Evolutionary conservation across 2,113 vertebrate species (phyloP).

Genomic region (Paradoxurus hermaphroditus): DNA sequence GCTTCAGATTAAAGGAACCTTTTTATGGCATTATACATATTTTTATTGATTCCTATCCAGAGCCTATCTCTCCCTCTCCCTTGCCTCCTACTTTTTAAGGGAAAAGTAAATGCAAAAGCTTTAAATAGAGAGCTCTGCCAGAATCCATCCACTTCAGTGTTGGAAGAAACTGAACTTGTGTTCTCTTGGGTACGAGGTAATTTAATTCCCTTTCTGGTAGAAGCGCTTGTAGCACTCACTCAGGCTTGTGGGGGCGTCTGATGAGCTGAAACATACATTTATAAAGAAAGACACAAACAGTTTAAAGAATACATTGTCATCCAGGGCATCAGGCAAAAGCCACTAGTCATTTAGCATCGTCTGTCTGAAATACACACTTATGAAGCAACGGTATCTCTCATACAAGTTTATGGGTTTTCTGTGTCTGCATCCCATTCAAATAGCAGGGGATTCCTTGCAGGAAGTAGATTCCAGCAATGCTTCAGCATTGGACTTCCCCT

Average conservation of each 20-base stretch:
- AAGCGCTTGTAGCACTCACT: neutral
- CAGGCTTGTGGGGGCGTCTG: neutral
- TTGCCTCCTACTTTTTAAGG: neutral
- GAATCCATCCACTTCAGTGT: neutral
- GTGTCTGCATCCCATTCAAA: neutral
- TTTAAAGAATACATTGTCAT: neutral
- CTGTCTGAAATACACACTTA: neutral
- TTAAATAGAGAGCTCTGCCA: neutral
- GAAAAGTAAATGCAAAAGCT: slow-evolving; percentile 32
- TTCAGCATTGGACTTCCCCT: neutral
- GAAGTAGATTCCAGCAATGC: neutral
- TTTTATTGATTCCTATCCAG: neutral
- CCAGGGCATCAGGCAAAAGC: neutral
- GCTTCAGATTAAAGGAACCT: neutral
- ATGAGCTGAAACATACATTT: neutral
- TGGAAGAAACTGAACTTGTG: neutral
- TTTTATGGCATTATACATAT: neutral
- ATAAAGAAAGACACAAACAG: neutral
- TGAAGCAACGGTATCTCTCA: neutral
- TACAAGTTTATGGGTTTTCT: neutral
- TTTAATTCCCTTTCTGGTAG: neutral
- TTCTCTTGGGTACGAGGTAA: neutral
- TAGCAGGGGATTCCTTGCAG: neutral
- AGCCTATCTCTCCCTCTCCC: neutral
- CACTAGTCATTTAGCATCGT: neutral